Base-by-base conservation (phyloP, 2,113 vertebrate genomes). In the Ammodytes dubius region DNA sequence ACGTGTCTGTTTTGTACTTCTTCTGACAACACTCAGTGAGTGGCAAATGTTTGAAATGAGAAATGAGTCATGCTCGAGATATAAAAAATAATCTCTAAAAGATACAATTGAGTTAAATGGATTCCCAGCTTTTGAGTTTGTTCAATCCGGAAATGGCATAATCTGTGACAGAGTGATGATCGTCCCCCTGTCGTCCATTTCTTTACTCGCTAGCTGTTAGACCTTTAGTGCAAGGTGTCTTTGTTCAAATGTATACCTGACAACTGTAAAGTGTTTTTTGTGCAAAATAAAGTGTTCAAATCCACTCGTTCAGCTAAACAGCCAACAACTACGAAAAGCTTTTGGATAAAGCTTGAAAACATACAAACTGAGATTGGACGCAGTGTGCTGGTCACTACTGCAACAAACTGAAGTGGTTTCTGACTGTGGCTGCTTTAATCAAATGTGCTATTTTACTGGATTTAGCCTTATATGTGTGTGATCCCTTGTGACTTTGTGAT, bases 301-400 rank as follows among this genome's bases (percentile, higher is more conserved):
- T 84, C 13, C 2, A 89, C 77, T 83, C 76, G 12, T 70, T 90
- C 73, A 85, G 78, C 83, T 65, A 12, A n/a, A 75, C 70, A 83
- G 86, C 75, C 67, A 82, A 81, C 64, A 67, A 70, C 40, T 79
- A 67, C 65, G 47, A 35, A n/a, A 84, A 65, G 63, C 56, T 82
- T 90, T 70, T 61, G 82, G 79, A 75, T 52, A 71, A 85, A 83
- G 71, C 87, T 83, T 82, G 63, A 87, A 83, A 66, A 59, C 45
- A 47, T 82, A n/a, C 53, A 75, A 86, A 68, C 60, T 19, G 69
- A 79, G 68, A 66, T 67, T 74, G 68, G 72, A 79, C 4, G 11
- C 90, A 88, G 92, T 84, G 92, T 93, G 94, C 94, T 90, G 94
- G 93, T 86, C 93, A 94, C 93, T 74, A 82, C 93, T 92, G 87